These are phyloP conservation scores for Oryzaephilus surinamensis DNA, from an alignment of 1,140 invertebrate genomes.

Conservation along the genomic window DNA sequence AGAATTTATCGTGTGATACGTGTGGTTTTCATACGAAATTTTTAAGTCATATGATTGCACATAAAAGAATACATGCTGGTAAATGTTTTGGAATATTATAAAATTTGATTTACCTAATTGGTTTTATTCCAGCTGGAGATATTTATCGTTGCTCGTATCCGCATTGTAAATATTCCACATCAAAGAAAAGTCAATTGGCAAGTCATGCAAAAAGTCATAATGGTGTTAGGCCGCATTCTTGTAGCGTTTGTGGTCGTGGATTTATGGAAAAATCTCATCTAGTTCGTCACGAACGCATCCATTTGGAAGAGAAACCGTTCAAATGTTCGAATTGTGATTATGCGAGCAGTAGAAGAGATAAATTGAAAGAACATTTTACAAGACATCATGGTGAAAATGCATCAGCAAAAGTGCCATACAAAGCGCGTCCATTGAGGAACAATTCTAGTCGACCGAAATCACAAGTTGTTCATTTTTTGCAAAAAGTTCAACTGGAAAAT, in stretches of 20 bases:
- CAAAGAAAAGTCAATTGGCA: constrained; percentile 55
- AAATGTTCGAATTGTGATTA: constrained; percentile 55
- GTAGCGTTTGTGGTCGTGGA: constrained; percentile 48
- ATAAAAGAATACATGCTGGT: constrained; percentile 54
- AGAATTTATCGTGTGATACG: constrained; percentile 46
- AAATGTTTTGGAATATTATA: too few relatives aligned
- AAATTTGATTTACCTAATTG: not conserved
- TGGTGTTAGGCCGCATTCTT: constrained; percentile 50
- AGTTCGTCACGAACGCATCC: constrained; percentile 51
- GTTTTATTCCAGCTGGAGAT: constrained; percentile 31
- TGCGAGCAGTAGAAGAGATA: constrained; percentile 51
- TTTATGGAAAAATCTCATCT: constrained; percentile 61
- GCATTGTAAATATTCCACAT: constrained; percentile 53
- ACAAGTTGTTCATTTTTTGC: constrained; percentile 13
- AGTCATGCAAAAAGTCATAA: constrained; percentile 54
- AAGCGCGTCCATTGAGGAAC: constrained; percentile 37
- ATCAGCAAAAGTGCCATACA: constrained; percentile 43
- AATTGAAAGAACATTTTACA: constrained; percentile 54
- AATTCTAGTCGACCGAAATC: constrained; percentile 20
- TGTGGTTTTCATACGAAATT: constrained; percentile 60
- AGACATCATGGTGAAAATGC: constrained; percentile 50
- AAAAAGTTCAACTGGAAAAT: not conserved
- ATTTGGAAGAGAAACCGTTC: constrained; percentile 49
- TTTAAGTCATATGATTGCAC: constrained; percentile 53
- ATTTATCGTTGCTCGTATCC: constrained; percentile 46